Base-by-base conservation (phyloP, 2,113 vertebrate genomes). In the rabbit (Oryctolagus cuniculus) region DNA sequence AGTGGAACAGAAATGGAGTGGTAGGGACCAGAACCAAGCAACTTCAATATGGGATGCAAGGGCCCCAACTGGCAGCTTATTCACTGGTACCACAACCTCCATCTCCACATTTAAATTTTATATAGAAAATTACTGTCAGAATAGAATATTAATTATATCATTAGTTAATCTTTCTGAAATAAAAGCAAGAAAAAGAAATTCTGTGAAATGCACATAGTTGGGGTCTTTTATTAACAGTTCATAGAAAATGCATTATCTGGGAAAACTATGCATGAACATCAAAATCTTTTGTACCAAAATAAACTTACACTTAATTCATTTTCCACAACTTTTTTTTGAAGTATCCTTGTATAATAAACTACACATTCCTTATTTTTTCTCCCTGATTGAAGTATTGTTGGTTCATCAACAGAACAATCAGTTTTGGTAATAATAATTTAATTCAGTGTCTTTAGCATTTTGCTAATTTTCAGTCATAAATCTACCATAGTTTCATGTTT, bases 331-430 rank as follows among this genome's bases (percentile, higher is more conserved):
- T 44, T 44, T 38, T 38, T 16, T 58, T 58, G 55, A 58, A 58
- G 55, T 58, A 58, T 58, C 19, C 55, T 19, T 58, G 55, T 21
- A 9, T 29, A 53, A 34, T 51, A 87, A 84, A 63, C 77, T 63
- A 63, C n/a, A 21, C 10, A 63, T 95, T 92, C 88, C 77, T 29
- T 72, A 36, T 64, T 63, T 87, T 55, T 58, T 83, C 38, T 83
- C 51, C 38, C 21, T 77, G 61, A 83, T 53, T 16, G 78, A 61
- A 51, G 63, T 53, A 25, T 34, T 78, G 38, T 31, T 64, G 38
- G 15, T 44, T 31, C 53, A 64, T 29, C n/a, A 70, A 19, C 10
- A 44, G 16, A 70, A 29, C 16, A 15, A 24, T 11, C 11, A 10
- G 11, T 6, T 53, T 70, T 72, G 27, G 53, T 16, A 29, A 51